These are phyloP conservation scores for Calameuta pallipes DNA, from an alignment of 2,888 invertebrate genomes.

Conservation along the genomic window DNA sequence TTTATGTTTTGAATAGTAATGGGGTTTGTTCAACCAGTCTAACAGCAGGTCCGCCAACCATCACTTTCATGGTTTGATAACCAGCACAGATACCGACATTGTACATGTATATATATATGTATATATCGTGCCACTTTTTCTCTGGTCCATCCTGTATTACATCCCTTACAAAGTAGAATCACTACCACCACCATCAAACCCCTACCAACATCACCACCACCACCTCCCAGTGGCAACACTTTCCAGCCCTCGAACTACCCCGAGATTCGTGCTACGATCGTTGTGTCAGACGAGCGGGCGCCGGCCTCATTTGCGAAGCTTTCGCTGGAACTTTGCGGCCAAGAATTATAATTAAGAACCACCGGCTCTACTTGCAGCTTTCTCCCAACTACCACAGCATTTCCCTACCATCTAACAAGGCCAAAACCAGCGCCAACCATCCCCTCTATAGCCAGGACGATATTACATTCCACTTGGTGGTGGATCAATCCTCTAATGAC, in stretches of 20 bases:
- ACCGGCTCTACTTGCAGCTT: slow-evolving; percentile 29
- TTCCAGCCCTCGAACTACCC: slow-evolving; percentile 17
- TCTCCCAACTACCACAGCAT: slow-evolving; percentile 16
- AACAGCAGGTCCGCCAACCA: not conserved
- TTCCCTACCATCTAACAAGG: slow-evolving; percentile 17
- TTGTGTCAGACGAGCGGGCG: slow-evolving; percentile 58
- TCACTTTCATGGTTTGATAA: too few species aligned
- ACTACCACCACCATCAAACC: too few species aligned
- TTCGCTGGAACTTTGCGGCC: slow-evolving; percentile 58
- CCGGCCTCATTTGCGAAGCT: slow-evolving; percentile 59
- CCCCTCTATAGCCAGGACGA: slow-evolving; percentile 34
- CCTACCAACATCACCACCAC: too few species aligned
- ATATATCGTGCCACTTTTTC: slow-evolving; percentile 20
- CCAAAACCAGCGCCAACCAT: slow-evolving; percentile 25
- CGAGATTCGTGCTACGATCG: slow-evolving; percentile 35
- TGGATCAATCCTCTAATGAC: slow-evolving; percentile 60
- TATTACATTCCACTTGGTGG: slow-evolving; percentile 60
- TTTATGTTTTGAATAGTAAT: slow-evolving; percentile 67
- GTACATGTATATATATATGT: too few species aligned
- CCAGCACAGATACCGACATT: too few species aligned
- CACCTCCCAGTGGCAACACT: slow-evolving; percentile 2
- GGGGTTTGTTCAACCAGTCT: slow-evolving; percentile 37
- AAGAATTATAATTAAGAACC: slow-evolving; percentile 64
- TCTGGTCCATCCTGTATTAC: too few species aligned
- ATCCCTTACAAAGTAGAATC: too few species aligned